Base-by-base conservation (phyloP, 2,797 vertebrate species). In the Epinephelus coioides region DNA sequence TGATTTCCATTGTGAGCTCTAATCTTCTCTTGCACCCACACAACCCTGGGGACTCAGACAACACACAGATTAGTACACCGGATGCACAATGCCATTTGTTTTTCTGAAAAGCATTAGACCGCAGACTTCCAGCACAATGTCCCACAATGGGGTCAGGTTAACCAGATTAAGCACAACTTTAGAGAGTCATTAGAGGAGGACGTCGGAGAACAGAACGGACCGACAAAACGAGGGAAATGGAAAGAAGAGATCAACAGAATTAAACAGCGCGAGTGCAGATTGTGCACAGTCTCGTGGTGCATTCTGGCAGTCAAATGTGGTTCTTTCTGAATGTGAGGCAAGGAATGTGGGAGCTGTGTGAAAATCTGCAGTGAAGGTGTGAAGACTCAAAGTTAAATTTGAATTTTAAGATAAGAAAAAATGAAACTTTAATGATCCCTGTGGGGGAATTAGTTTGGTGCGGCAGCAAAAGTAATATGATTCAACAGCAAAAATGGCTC, bases 1-100 rank as follows among this genome's bases (percentile, higher is more conserved):
- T 83, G 79, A 93, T 91, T 90, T 89, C 79, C 69, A 71, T 86
- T 88, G 88, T 89, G 73, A 50, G 70, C 64, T 61, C 68, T 90
- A 86, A 88, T 92, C 89, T 88, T 79, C 54, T 77, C 55, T 30
- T 38, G 49, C 72, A 72, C 17, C 19, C 73, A 73, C 25, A 65
- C 61, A 79, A 63, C 62, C 63, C 53, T 4, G 57, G 14, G 46
- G 38, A 65, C 72, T 67, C 57, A 34, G 51, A 62, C 61, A 59
- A 60, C 68, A 63, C 81, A 68, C 49, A 73, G 85, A 89, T 87
- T 80, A 86, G 75, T 59, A 25, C 76, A 77, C 51, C 71, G 81
- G 69, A 86, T 82, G 72, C 82, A 80, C 79, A 66, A 63, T 49
- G 53, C 68, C 62, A 54, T 73, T 83, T 79, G 50, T 72, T 70